These are phyloP conservation scores for Salpingus planirostris DNA, from an alignment of 2,888 invertebrate genomes.

Conservation along the genomic window DNA sequence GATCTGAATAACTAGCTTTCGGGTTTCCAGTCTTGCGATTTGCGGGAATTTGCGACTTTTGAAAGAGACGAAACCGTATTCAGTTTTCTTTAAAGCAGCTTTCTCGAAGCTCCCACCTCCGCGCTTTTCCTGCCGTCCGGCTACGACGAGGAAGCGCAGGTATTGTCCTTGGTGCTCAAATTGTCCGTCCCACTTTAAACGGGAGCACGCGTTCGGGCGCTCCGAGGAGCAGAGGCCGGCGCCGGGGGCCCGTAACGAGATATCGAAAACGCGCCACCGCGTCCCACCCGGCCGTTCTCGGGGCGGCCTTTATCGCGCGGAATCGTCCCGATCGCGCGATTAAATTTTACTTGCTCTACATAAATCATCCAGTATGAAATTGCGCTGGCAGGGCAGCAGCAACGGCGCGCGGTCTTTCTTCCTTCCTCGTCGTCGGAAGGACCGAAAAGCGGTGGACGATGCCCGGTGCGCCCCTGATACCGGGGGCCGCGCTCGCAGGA, in stretches of 20 bases:
- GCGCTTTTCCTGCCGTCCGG: constrained; percentile 19
- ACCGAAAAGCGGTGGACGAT: no score
- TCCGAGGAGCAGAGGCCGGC: constrained; percentile 13
- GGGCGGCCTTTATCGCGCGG: constrained; percentile 7
- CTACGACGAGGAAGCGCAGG: constrained; percentile 24
- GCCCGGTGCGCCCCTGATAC: no score
- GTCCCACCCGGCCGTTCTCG: constrained; percentile 7
- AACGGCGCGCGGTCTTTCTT: constrained; percentile 8
- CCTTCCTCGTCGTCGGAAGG: no score
- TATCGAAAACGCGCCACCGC: no score
- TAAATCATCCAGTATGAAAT: constrained; percentile 37
- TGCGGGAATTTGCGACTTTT: no score
- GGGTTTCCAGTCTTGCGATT: no score
- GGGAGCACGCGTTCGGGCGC: constrained; percentile 6
- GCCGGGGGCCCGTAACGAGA: constrained; percentile 10
- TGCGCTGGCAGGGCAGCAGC: constrained; percentile 25
- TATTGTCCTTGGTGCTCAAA: constrained; percentile 26
- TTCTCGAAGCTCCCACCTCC: not conserved
- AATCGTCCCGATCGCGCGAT: constrained; percentile 11
- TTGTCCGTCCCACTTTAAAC: constrained; percentile 15
- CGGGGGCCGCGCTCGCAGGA: constrained; percentile 1
- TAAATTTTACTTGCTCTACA: constrained; percentile 31
- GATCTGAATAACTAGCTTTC: no score
- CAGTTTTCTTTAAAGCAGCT: no score
- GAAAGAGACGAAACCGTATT: no score